These are phyloP conservation scores for Cryptocephalus moraei DNA, from an alignment of 2,888 invertebrate genomes.

Conservation along the genomic window DNA sequence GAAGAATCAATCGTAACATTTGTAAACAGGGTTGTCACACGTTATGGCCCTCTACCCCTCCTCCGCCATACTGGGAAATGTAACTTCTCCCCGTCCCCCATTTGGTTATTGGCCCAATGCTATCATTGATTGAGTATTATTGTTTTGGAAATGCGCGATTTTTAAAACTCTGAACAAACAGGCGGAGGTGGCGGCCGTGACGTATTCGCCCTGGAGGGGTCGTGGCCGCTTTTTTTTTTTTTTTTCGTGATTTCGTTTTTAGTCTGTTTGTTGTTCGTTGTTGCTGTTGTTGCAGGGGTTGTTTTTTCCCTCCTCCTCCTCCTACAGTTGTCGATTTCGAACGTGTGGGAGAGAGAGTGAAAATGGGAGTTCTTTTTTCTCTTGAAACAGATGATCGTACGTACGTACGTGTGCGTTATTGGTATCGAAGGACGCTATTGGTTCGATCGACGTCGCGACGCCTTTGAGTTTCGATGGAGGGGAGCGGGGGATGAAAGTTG, in stretches of 20 bases:
- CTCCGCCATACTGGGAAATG: slow-evolving; percentile 23
- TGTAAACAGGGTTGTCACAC: slow-evolving; percentile 42
- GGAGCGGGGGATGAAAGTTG: no score
- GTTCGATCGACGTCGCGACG: no score
- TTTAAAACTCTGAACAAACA: slow-evolving; percentile 41
- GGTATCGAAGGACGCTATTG: no score
- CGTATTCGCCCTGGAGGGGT: slow-evolving; percentile 22
- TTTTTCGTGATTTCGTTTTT: slow-evolving; percentile 12
- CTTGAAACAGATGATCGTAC: no score
- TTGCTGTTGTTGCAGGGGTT: no score
- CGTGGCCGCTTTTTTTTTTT: slow-evolving; percentile 17
- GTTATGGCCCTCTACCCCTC: slow-evolving; percentile 30
- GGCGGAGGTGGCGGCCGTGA: slow-evolving; percentile 23
- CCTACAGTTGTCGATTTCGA: no score
- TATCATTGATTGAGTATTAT: slow-evolving; percentile 43
- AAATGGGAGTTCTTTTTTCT: no score
- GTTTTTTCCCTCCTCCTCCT: no score
- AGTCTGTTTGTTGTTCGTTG: not conserved
- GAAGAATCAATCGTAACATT: slow-evolving; percentile 43
- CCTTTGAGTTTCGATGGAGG: no score
- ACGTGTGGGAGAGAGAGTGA: no score
- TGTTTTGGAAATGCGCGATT: slow-evolving; percentile 42
- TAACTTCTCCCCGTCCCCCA: slow-evolving; percentile 37
- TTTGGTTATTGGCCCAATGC: slow-evolving; percentile 43
- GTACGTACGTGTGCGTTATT: no score